Conservation (phyloP, 2,797 vertebrate species). For the Acridotheres tristis region DNA sequence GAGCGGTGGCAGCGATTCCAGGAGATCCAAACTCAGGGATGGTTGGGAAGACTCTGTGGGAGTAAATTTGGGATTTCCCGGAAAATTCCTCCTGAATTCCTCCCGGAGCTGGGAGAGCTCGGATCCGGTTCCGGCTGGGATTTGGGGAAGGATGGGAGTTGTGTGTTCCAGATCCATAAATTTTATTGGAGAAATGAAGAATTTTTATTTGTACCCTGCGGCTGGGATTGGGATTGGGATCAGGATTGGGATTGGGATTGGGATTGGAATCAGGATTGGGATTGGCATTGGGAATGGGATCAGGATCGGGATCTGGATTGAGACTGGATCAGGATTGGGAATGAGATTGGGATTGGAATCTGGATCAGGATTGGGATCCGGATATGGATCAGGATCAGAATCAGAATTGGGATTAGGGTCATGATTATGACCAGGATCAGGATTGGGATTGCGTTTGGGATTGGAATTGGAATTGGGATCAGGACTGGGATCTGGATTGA, state of each 20-base stretch:
- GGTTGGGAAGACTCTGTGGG: background rate
- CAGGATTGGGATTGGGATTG: accelerated
- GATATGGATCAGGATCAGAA: accelerated
- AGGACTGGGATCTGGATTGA: no score
- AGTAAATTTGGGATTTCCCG: background rate
- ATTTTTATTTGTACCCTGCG: no score
- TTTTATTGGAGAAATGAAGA: no score
- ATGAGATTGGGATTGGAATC: no score
- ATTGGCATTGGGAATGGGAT: background rate
- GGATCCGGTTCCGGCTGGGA: background rate
- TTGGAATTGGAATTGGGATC: no score
- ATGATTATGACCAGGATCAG: no score
- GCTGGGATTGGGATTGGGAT: accelerated
- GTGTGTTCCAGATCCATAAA: background rate
- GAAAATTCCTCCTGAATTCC: background rate
- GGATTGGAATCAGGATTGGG: background rate
- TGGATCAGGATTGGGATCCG: accelerated
- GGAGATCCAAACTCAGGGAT: background rate
- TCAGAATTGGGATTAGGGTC: no score
- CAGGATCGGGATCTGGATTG: no score
- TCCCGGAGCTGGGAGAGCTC: background rate
- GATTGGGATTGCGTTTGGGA: no score
- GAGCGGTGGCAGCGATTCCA: background rate
- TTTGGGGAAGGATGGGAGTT: no score
- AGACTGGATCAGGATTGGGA: no score